phyloP scores from a whole-genome alignment of 2,113 vertebrate species.

The Eulacestoma nigropectus region DNA sequence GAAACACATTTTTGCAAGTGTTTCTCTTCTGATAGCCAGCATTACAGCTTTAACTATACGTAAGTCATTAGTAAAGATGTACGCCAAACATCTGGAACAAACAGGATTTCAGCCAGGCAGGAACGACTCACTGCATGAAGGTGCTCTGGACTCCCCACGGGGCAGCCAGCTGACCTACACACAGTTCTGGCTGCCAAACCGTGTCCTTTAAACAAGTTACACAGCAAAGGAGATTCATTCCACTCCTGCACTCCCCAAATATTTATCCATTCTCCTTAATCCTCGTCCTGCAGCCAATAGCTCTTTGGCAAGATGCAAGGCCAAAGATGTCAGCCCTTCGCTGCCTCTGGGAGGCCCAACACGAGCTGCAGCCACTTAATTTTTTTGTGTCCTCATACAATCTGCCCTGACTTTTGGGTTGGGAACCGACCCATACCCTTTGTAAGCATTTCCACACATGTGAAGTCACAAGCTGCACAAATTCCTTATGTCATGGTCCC shows the following conservation, averaged over 20 bases:
- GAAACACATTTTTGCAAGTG: neutral
- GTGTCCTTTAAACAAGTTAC: neutral
- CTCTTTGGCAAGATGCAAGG: neutral
- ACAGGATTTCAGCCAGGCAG: neutral
- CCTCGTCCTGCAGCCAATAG: neutral
- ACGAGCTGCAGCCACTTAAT: neutral
- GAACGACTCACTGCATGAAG: neutral
- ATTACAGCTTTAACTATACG: neutral
- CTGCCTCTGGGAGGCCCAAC: neutral
- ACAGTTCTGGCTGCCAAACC: neutral
- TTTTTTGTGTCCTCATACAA: neutral
- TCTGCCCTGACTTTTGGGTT: neutral
- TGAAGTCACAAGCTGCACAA: neutral
- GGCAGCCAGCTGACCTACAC: neutral
- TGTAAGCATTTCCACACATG: neutral
- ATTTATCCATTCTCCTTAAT: conserved; percentile 24
- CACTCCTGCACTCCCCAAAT: neutral
- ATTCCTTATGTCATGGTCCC: neutral
- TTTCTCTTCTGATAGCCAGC: neutral
- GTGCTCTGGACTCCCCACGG: neutral
- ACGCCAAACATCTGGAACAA: neutral
- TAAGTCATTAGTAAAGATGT: neutral
- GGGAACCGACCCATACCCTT: neutral
- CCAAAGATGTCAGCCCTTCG: neutral
- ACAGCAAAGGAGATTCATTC: neutral